Conservation (phyloP, 2,888 invertebrate genomes). For the Griposia aprilina region DNA sequence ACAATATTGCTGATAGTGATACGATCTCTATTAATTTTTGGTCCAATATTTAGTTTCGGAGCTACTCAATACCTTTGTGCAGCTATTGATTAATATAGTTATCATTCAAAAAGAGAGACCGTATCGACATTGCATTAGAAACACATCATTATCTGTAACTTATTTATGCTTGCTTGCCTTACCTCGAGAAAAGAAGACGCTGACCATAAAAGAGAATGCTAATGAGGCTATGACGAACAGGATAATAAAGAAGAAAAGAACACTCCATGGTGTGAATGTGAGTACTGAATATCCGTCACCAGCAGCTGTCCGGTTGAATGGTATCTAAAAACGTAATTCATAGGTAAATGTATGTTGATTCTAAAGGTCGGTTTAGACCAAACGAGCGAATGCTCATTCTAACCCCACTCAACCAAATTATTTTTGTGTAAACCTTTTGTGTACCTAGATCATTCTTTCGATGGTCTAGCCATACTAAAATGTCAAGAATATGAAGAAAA, state of each 20-base stretch:
- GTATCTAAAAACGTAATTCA: conserved; percentile 81
- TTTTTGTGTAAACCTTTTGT: background rate
- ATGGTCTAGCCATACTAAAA: background rate
- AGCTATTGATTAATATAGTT: background rate
- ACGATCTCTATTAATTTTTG: conserved; percentile 10
- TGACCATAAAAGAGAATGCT: conserved; percentile 94
- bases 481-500: background rate
- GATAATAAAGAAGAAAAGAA: conserved; percentile 93
- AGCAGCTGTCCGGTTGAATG: conserved; percentile 85
- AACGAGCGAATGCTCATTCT: background rate
- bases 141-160: background rate
- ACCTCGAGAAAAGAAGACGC: conserved; percentile 95
- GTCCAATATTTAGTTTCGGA: background rate
- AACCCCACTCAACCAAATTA: background rate
- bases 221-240: conserved; percentile 93
- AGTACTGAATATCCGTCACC: conserved; percentile 91
- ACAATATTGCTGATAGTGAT: conserved; percentile 1
- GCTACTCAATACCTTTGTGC: background rate
- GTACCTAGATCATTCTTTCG: background rate
- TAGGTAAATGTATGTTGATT: background rate
- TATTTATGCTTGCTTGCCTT: conserved; percentile 65
- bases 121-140: background rate
- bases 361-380: background rate
- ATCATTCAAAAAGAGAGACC: background rate
- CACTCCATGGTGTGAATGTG: conserved; percentile 92